Evolutionary conservation across 2,888 invertebrate genomes (phyloP), one percentile per base, ranked within the genome.

Genomic region (Quadroppia sp.): DNA sequence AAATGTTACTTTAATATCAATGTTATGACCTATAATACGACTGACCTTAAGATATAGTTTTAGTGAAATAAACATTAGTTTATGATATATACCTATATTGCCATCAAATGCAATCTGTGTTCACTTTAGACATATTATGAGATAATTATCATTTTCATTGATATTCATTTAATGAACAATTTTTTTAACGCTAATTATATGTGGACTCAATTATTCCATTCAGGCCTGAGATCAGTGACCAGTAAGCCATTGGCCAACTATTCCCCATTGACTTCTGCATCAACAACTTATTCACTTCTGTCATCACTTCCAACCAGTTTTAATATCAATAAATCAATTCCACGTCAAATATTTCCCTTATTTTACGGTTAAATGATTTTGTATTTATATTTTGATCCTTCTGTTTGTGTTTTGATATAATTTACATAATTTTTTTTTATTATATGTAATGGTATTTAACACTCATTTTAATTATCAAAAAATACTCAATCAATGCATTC

Each of bases 281-380:
- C 59, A 4, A 32, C 30, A 1, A 17, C 17, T 1, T 15, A 30
- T 6, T 32, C 59, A 23, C 32, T 61, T 17, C 32, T 61, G 32
- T 25, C 59, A 30, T 32, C 59, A 32, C 32, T 61, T 30, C 59
- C 28, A 25, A 53, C 23, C 53, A 53, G 53, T 53, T 53, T 53
- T 25, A 17, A 50, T 20, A 53, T 53, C 23, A 53, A 53, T n/a
- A 61, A 61, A 61, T 61, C 59, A 30, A 61, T 61, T 61, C 32
- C 59, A n/a, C 59, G 59, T 17, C 59, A 30, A 32, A 61, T 61
- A 61, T 61, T 61, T 61, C 59, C 59, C 17, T 32, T 61, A 32
- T 17, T 61, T 61, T 61, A 61, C 59, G 59, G 59, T 32, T 61
- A 61, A 61, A 28, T 32, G n/a, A 61, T 53, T 53, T 17, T 50